phyloP scores from a whole-genome alignment of 2,113 vertebrate species.

The Macroglossus sobrinus region DNA sequence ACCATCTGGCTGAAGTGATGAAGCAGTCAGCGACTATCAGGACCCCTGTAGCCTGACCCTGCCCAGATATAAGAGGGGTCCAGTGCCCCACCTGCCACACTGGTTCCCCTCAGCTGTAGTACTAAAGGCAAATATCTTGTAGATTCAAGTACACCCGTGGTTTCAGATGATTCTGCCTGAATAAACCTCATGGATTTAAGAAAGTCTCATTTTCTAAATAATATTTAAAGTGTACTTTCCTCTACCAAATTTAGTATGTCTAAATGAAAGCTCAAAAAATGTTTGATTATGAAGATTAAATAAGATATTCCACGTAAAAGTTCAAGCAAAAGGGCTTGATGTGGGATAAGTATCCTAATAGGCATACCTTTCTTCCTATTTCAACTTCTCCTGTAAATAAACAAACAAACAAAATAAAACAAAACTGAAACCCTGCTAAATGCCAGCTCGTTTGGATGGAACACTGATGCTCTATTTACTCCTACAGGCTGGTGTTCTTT shows the following conservation, averaged over 20 bases:
- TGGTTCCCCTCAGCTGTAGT: neutral
- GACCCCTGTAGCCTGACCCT: neutral
- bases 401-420: neutral
- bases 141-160: neutral
- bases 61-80: neutral
- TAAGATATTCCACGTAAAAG: neutral
- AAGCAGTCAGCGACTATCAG: neutral
- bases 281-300: neutral
- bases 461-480: neutral
- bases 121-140: neutral
- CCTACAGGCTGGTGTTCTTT: fast-evolving
- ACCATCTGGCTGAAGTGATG: neutral
- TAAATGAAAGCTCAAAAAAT: neutral
- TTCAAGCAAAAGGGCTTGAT: neutral
- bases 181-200: neutral
- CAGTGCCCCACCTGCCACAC: neutral
- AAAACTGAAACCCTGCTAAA: neutral
- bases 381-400: neutral
- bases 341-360: neutral
- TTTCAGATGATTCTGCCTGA: neutral
- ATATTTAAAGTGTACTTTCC: neutral
- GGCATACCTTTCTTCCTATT: neutral
- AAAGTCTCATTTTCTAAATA: neutral
- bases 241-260: neutral
- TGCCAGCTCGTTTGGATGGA: neutral